These are phyloP conservation scores for Rhimphoctona megacephalus DNA, from an alignment of 2,888 invertebrate genomes.

Conservation along the genomic window DNA sequence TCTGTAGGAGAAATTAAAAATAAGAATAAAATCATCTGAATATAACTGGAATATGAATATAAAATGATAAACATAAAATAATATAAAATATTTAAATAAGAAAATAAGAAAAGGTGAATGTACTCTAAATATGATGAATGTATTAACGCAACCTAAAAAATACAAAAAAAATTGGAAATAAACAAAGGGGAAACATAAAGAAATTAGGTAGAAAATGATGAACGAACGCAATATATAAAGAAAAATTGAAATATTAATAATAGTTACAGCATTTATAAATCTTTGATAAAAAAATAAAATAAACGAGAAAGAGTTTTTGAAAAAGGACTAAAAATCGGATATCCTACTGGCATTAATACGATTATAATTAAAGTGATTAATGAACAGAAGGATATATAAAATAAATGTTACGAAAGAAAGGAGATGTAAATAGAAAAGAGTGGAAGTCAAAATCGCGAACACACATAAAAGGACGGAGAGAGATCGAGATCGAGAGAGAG, in stretches of 20 bases:
- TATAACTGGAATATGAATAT: no score
- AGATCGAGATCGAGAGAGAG: conserved; percentile 1
- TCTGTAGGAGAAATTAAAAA: not conserved
- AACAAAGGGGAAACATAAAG: no score
- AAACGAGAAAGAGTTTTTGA: not conserved
- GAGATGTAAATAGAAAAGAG: not conserved
- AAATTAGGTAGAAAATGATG: no score
- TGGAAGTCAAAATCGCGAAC: not conserved
- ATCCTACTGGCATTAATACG: not conserved
- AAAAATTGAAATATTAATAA: no score
- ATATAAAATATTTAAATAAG: no score
- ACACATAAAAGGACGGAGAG: conserved; percentile 4
- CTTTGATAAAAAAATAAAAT: not conserved
- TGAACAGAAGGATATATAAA: not conserved
- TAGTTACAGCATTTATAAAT: no score
- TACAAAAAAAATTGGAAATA: no score
- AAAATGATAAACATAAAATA: no score
- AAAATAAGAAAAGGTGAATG: no score
- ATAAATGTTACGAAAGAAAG: conserved; percentile 1
- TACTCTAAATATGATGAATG: no score
- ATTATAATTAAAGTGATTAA: not conserved
- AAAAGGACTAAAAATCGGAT: not conserved
- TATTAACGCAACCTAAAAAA: no score
- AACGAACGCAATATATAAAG: no score
- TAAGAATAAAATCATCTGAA: not conserved